Evolutionary conservation across 2,888 invertebrate species (phyloP).

Genomic region (Trilocha varians): DNA sequence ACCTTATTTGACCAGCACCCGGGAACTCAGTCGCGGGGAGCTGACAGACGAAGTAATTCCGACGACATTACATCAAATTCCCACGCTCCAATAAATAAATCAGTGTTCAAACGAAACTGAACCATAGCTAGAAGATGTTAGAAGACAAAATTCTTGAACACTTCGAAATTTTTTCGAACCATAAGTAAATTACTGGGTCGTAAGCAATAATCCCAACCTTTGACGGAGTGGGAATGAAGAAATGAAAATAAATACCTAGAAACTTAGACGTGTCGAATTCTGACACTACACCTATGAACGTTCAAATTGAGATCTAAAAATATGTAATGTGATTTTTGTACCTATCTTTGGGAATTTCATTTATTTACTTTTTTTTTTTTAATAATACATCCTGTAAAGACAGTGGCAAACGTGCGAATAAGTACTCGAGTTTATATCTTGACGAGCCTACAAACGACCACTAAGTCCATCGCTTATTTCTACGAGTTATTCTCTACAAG

Average conservation of each 20-base stretch:
- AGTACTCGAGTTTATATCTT: too few species aligned
- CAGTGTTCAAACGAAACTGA: slow-evolving; percentile 13
- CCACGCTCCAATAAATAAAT: slow-evolving; percentile 9
- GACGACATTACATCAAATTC: slow-evolving; percentile 6
- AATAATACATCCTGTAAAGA: too few species aligned
- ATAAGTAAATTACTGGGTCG: slow-evolving; percentile 9
- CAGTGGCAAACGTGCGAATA: too few species aligned
- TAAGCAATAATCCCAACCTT: slow-evolving; percentile 6
- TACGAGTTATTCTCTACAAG: too few species aligned
- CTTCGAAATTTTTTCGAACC: slow-evolving; percentile 5
- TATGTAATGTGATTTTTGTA: too few species aligned
- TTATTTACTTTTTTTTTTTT: too few species aligned
- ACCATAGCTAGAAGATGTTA: slow-evolving; percentile 18
- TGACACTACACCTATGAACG: too few species aligned
- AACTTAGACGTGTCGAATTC: too few species aligned
- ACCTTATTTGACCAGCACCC: neutral
- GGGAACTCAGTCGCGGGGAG: neutral
- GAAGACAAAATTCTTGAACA: slow-evolving; percentile 14
- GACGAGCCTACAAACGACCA: too few species aligned
- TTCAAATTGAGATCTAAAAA: too few species aligned
- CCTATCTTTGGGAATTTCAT: too few species aligned
- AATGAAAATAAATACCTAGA: neutral
- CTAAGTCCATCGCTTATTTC: too few species aligned
- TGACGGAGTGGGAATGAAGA: neutral
- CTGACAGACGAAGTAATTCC: slow-evolving; percentile 5